phyloP scores from a whole-genome alignment of 2,113 vertebrate genomes.

The Podocnemis expansa region DNA sequence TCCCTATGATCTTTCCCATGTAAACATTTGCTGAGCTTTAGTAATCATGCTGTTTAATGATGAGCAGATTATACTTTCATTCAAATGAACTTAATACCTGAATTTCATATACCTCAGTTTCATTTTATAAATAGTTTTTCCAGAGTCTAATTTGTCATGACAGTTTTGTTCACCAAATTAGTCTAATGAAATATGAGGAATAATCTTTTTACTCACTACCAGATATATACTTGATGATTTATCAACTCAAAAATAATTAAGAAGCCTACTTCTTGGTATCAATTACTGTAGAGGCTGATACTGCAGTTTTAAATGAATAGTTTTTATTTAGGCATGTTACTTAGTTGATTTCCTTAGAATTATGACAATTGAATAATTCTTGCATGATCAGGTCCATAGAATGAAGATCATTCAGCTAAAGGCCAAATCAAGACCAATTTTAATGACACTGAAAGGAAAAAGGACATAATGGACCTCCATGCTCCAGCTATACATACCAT shows the following conservation, averaged over 20 bases:
- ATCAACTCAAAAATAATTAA: neutral
- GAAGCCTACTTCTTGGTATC: neutral
- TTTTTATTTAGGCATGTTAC: neutral
- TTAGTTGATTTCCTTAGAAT: neutral
- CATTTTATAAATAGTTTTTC: neutral
- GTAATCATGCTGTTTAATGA: neutral
- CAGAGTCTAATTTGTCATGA: neutral
- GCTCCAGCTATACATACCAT: neutral
- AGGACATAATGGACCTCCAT: fast-evolving
- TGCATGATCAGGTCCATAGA: neutral
- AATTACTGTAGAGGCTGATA: neutral
- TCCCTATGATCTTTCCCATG: neutral
- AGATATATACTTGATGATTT: neutral
- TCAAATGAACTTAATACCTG: neutral
- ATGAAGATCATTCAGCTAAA: neutral
- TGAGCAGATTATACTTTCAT: neutral
- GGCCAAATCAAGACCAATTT: neutral
- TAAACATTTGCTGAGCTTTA: constrained; percentile 49
- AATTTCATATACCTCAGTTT: neutral
- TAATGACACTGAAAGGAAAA: neutral
- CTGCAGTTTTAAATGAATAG: neutral
- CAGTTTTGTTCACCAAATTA: neutral
- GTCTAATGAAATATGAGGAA: neutral
- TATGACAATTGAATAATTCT: neutral
- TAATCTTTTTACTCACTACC: neutral